Conservation (phyloP, 2,113 vertebrate species). For the Spea bombifrons region DNA sequence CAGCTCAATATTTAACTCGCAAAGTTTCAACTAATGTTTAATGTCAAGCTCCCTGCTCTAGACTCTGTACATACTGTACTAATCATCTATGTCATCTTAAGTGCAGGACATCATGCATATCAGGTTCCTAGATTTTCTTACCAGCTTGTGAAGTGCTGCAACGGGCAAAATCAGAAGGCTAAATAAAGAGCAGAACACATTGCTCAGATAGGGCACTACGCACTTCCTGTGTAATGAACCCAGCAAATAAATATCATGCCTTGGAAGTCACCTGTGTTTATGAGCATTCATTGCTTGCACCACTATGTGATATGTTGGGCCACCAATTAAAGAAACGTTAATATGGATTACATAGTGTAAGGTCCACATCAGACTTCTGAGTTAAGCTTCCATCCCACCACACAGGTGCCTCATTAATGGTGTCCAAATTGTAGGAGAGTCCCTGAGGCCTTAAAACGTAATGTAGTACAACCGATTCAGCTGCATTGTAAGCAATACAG, state of each 20-base stretch:
- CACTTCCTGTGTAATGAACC: background rate
- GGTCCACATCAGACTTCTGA: too few relatives aligned
- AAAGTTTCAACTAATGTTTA: background rate
- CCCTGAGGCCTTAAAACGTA: too few relatives aligned
- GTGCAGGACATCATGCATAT: constrained; percentile 13
- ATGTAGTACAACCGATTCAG: too few relatives aligned
- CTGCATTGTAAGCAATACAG: too few relatives aligned
- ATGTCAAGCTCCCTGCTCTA: background rate
- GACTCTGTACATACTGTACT: constrained; percentile 15
- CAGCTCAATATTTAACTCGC: too few relatives aligned
- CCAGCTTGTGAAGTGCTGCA: constrained; percentile 11
- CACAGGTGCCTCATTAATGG: too few relatives aligned
- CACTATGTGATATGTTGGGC: too few relatives aligned
- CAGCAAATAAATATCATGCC: background rate
- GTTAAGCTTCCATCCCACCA: too few relatives aligned
- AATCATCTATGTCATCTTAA: background rate
- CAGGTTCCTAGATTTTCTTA: constrained; percentile 24
- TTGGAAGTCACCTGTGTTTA: background rate
- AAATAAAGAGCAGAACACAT: constrained; percentile 28
- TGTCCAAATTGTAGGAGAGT: too few relatives aligned
- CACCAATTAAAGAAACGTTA: too few relatives aligned
- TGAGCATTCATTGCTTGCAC: too few relatives aligned
- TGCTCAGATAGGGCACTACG: constrained; percentile 16
- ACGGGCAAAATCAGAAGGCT: constrained; percentile 12
- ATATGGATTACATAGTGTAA: too few relatives aligned